These are phyloP conservation scores for Oryzias sinensis DNA, from an alignment of 2,797 vertebrate species.

Conservation along the genomic window DNA sequence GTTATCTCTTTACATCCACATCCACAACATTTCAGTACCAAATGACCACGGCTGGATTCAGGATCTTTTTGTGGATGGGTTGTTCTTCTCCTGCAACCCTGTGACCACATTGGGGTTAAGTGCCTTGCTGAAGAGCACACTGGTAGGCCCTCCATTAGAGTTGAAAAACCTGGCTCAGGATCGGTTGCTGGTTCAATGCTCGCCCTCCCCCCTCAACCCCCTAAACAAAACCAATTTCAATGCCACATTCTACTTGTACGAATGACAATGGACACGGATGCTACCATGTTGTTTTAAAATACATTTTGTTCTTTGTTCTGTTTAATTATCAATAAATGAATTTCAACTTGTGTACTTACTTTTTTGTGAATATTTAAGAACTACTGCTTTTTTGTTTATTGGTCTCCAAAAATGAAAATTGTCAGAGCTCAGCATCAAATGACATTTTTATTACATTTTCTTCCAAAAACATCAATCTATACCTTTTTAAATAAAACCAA, in stretches of 20 bases:
- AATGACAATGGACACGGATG: slow-evolving; percentile 66
- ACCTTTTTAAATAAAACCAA: slow-evolving; percentile 66
- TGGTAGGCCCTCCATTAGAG: slow-evolving; percentile 62
- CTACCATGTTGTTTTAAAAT: slow-evolving; percentile 73
- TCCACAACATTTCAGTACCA: slow-evolving; percentile 32
- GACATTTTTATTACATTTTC: slow-evolving; percentile 72
- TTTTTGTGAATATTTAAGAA: slow-evolving; percentile 45
- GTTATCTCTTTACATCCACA: slow-evolving; percentile 34
- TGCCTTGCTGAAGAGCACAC: slow-evolving; percentile 75
- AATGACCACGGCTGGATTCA: slow-evolving; percentile 51
- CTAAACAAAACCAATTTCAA: slow-evolving; percentile 58
- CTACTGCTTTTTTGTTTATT: too few relatives aligned
- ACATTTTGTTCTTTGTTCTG: slow-evolving; percentile 73
- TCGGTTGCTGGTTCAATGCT: slow-evolving; percentile 71
- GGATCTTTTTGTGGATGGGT: slow-evolving; percentile 46
- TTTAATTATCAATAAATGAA: slow-evolving; percentile 76
- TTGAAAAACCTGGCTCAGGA: slow-evolving; percentile 69
- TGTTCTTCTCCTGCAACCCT: slow-evolving; percentile 53
- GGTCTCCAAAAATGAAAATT: slow-evolving; percentile 16
- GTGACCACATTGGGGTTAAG: slow-evolving; percentile 68
- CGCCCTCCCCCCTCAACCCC: slow-evolving; percentile 31
- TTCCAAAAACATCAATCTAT: slow-evolving; percentile 73
- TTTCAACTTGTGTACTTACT: slow-evolving; percentile 40
- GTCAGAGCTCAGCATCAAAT: slow-evolving; percentile 53
- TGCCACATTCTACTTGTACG: slow-evolving; percentile 72